Evolutionary conservation across 2,888 invertebrate species (phyloP), one percentile per base, ranked within the genome.

Genomic region (Glyphotaelius pellucidus): DNA sequence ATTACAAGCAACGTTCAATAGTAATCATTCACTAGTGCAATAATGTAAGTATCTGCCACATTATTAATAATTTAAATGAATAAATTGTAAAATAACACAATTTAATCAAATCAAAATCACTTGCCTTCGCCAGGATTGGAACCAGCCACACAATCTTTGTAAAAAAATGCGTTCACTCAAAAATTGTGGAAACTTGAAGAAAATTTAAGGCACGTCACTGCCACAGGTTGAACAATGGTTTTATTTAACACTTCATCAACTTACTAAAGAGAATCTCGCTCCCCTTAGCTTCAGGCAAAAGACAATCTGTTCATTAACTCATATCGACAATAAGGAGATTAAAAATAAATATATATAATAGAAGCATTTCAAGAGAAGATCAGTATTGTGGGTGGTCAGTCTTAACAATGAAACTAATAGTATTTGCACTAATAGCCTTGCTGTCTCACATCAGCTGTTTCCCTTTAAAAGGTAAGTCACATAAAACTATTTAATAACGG

Each of bases 361-460:
- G 30, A 30, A 81, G 3, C 30, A 12, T 81, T 31, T 32, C 32
- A 19, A 31, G 31, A 81, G 31, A 14, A 31, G 81, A 25, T 67
- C 67, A 67, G 25, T 67, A 67, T 67, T 67, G 67, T 25, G 67
- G 67, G 67, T 67, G 67, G 67, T 67, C 67, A 52, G 52, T 67
- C 67, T 67, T 19, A 81, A 81, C 32, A 81, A 81, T 81, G 81
- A 81, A 81, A 81, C 19, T 81, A 31, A 81, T 32, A 81, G 81
- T 81, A 32, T 19, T 81, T 32, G 81, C 32, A 32, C 38, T 31
- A 32, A 31, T 38, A 15, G 9, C 31, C 19, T 47, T 42, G 42
- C 25, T 86, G 25, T 42, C 25, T 42, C 42, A 86, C 3, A 30
- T 86, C 7, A 5, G 31, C 42, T 30, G 47, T 47, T 86, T 86